These are phyloP conservation scores for Diploscapter pachys DNA, from an alignment of 1,140 invertebrate genomes.

Conservation along the genomic window DNA sequence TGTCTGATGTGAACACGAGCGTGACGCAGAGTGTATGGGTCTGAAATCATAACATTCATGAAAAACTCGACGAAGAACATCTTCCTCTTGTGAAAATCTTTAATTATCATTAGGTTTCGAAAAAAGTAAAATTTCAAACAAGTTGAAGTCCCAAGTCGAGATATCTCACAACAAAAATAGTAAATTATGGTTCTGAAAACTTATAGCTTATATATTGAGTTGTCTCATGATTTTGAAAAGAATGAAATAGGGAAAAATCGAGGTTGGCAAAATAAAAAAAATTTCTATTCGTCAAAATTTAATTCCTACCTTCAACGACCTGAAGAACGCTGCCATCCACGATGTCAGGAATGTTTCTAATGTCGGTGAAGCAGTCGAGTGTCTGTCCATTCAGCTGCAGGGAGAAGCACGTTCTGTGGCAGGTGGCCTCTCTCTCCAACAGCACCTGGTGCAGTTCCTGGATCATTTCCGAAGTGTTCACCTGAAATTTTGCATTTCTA, in stretches of 20 bases:
- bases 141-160: too few species aligned
- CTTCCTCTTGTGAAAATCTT: too few species aligned
- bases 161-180: too few species aligned
- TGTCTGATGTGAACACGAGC: conserved; percentile 94
- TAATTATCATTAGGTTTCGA: too few species aligned
- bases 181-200: too few species aligned
- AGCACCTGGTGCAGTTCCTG: conserved; percentile 97
- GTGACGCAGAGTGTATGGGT: conserved; percentile 94
- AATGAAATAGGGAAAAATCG: not conserved
- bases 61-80: conserved; percentile 60
- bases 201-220: too few species aligned
- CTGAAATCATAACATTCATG: conserved; percentile 62
- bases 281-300: not conserved
- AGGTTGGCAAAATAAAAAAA: not conserved
- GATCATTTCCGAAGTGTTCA: conserved; percentile 93
- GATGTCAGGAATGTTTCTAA: conserved; percentile 90
- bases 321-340: conserved; percentile 91
- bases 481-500: conserved; percentile 62
- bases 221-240: too few species aligned
- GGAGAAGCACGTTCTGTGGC: conserved; percentile 94
- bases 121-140: too few species aligned
- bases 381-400: conserved; percentile 87
- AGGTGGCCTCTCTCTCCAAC: conserved; percentile 96
- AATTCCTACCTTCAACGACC: conserved; percentile 66
- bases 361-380: conserved; percentile 92